Evolutionary conservation across 2,888 invertebrate species (phyloP).

Genomic region (Machimus atricapillus): DNA sequence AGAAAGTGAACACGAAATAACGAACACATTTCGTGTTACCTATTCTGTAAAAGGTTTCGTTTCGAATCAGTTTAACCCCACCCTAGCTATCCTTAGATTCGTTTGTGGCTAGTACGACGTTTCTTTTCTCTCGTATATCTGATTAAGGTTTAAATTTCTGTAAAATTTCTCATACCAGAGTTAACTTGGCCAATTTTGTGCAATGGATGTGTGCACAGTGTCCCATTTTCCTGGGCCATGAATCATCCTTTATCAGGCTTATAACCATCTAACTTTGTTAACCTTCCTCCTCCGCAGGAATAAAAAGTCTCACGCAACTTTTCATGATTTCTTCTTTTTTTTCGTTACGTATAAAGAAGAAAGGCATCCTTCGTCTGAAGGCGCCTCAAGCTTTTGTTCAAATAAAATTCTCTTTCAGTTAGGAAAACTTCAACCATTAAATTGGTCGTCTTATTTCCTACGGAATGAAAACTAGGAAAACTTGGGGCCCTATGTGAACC

Average conservation of each 20-base stretch:
- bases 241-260: slow-evolving; percentile 15
- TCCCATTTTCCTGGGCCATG: background rate
- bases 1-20: background rate
- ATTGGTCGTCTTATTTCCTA: slow-evolving; percentile 35
- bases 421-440: slow-evolving; percentile 33
- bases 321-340: background rate
- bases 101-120: background rate
- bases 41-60: background rate
- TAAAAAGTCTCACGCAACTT: slow-evolving; percentile 22
- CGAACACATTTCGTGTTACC: background rate
- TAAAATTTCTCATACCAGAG: background rate
- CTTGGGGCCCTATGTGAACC: background rate
- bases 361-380: background rate
- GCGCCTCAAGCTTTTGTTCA: background rate
- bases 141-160: background rate
- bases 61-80: background rate
- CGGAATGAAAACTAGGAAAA: slow-evolving; percentile 29
- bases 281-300: background rate
- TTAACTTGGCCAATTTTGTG: background rate
- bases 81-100: background rate
- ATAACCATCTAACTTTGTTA: slow-evolving; percentile 32
- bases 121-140: background rate
- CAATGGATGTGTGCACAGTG: background rate
- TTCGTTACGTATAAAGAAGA: background rate
- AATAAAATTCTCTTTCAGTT: slow-evolving; percentile 32